A percentile compares a stretch with the other conserved stretches of the same genome.
phyloP scores from a whole-genome alignment of 2,113 vertebrate species.

The Myotis lucifugus region DNA sequence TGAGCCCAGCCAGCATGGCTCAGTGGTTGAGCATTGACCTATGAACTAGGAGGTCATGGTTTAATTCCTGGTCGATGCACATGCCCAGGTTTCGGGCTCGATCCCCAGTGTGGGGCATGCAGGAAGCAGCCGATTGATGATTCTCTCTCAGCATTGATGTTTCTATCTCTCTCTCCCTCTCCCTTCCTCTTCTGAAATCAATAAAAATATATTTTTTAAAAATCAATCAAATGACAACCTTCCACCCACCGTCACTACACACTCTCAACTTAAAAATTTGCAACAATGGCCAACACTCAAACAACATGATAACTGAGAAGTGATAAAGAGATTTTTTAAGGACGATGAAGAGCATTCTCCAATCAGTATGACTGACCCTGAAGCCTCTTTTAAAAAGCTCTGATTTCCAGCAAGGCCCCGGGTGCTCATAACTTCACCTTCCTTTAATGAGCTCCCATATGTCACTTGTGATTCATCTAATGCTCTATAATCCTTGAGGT shows the following conservation, averaged over 20 bases:
- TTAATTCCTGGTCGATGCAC: too few species aligned
- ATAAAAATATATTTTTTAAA: neutral
- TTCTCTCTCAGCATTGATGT: too few species aligned
- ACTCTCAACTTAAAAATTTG: neutral
- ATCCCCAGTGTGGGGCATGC: too few species aligned
- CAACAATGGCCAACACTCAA: neutral
- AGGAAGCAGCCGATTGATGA: too few species aligned
- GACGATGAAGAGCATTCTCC: neutral
- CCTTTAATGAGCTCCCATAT: constrained; percentile 54
- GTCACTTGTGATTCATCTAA: constrained; percentile 24
- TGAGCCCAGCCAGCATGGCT: too few species aligned
- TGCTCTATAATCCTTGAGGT: neutral
- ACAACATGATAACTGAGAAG: neutral
- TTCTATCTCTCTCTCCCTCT: too few species aligned
- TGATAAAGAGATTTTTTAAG: constrained; percentile 23
- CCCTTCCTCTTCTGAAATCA: too few species aligned
- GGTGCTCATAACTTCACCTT: constrained; percentile 15
- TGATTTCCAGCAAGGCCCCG: constrained; percentile 13
- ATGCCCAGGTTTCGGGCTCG: too few species aligned
- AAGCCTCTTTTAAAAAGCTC: neutral
- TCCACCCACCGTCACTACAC: neutral
- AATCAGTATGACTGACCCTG: neutral
- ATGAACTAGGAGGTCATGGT: too few species aligned
- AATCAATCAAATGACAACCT: neutral
- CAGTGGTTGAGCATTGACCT: too few species aligned